Evolutionary conservation across 1,140 invertebrate species (phyloP).

Genomic region (Macrobrachium rosenbergii): DNA sequence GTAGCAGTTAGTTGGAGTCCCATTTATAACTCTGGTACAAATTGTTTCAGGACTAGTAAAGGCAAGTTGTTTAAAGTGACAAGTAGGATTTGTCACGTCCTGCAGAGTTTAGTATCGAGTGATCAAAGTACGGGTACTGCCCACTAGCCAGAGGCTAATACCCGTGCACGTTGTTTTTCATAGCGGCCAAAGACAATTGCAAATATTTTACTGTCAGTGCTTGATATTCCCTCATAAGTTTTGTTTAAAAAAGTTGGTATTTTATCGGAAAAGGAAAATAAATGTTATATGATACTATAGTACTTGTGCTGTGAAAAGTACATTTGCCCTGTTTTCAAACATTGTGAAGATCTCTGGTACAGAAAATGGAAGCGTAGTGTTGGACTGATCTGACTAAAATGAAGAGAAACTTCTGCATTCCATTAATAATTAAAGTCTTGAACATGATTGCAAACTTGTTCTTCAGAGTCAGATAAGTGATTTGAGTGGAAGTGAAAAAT

Average conservation of each 20-base stretch:
- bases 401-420: slow-evolving; percentile 53
- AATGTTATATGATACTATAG: slow-evolving; percentile 49
- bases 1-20: slow-evolving; percentile 46
- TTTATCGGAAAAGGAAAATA: slow-evolving; percentile 40
- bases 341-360: slow-evolving; percentile 60
- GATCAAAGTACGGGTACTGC: slow-evolving; percentile 62
- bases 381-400: slow-evolving; percentile 34
- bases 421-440: slow-evolving; percentile 31
- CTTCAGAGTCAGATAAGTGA: too few species aligned
- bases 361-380: slow-evolving; percentile 39
- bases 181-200: slow-evolving; percentile 62
- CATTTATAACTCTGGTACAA: slow-evolving; percentile 64
- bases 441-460: too few species aligned
- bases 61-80: slow-evolving; percentile 62
- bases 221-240: slow-evolving; percentile 49
- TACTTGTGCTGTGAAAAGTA: slow-evolving; percentile 58
- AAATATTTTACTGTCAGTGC: slow-evolving; percentile 63
- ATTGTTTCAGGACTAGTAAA: slow-evolving; percentile 60
- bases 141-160: slow-evolving; percentile 47
- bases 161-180: slow-evolving; percentile 50
- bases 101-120: slow-evolving; percentile 62
- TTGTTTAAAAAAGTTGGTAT: slow-evolving; percentile 54
- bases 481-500: slow-evolving; percentile 43
- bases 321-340: slow-evolving; percentile 56
- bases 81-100: slow-evolving; percentile 45